Evolutionary conservation across 2,888 invertebrate genomes (phyloP), one percentile per base, ranked within the genome.

Genomic region (Dryadula phaetusa): DNA sequence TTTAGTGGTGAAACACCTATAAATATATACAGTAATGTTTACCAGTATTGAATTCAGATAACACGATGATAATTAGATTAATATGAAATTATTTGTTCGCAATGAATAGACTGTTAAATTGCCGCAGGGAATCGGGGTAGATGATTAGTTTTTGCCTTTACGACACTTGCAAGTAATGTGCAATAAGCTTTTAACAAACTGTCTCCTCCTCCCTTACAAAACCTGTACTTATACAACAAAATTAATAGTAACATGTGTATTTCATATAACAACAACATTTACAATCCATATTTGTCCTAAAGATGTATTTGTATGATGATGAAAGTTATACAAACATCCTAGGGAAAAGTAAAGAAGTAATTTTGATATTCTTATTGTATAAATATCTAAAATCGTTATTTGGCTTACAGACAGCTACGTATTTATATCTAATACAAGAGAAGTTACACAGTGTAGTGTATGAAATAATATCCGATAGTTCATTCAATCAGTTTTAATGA

Each of bases 121-220:
- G 69, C 65, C 67, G 61, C 67, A 62, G 64, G 71, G 62, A 62
- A 37, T 18, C 58, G 18, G 46, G 42, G 56, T 81, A 78, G 79
- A 85, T 85, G 79, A 77, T 77, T 73, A 72, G 77, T 75, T 79
- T 76, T 79, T 76, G 75, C 77, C 81, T 76, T 78, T 77, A 73
- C 73, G 78, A 78, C 75, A 77, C 75, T 74, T 77, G 74, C 75
- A 75, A 81, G 79, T 76, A 77, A 78, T 76, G 67, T 60, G 62
- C 53, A 67, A 34, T 67, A 63, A 52, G 25, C 32, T 52, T 34
- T 56, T 49, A 58, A 22, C 22, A n/a, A 40, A 22, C 64, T 64
- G 47, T 58, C 64, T 46, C 20, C 64, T 46, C 20, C 37, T 25
- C 32, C 40, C 46, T 58, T 20, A 58, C 49, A 14, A 12, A 42